Conservation (phyloP, 2,113 vertebrate genomes). For the Charadrius vociferus region DNA sequence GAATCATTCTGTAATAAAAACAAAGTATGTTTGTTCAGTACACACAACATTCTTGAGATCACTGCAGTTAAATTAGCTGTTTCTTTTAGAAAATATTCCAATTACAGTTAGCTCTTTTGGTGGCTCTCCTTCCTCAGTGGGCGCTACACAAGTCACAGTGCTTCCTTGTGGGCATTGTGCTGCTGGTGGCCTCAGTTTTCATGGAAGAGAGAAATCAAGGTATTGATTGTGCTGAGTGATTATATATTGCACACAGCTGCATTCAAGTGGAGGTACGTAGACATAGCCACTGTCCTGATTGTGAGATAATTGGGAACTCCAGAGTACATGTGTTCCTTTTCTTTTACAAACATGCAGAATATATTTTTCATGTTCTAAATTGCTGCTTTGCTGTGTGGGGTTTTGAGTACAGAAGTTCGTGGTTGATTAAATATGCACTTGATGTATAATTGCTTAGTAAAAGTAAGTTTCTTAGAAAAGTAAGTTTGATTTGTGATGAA, state of each 20-base stretch:
- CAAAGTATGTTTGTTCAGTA: not conserved
- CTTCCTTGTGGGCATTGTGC: not conserved
- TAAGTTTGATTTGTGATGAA: too few species aligned
- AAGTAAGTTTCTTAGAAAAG: too few species aligned
- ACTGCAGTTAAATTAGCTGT: not conserved
- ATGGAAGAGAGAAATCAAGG: not conserved
- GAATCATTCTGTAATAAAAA: not conserved
- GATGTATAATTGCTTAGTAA: too few species aligned
- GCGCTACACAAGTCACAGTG: not conserved
- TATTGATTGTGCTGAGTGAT: not conserved
- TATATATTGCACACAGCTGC: rapidly evolving
- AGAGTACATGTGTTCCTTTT: too few species aligned
- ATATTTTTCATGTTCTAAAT: too few species aligned
- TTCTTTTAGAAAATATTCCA: not conserved
- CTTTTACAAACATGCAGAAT: too few species aligned
- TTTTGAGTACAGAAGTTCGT: too few species aligned
- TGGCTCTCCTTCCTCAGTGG: not conserved
- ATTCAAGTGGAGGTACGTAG: not conserved
- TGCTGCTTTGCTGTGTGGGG: too few species aligned
- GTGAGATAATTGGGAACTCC: too few species aligned
- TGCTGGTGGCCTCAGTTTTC: not conserved
- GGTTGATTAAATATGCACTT: too few species aligned
- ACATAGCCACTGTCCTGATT: not conserved
- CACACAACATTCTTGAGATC: not conserved
- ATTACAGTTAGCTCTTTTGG: not conserved